These are phyloP conservation scores for Brachionus rotundiformis DNA, from an alignment of 1,140 invertebrate species.

Conservation along the genomic window DNA sequence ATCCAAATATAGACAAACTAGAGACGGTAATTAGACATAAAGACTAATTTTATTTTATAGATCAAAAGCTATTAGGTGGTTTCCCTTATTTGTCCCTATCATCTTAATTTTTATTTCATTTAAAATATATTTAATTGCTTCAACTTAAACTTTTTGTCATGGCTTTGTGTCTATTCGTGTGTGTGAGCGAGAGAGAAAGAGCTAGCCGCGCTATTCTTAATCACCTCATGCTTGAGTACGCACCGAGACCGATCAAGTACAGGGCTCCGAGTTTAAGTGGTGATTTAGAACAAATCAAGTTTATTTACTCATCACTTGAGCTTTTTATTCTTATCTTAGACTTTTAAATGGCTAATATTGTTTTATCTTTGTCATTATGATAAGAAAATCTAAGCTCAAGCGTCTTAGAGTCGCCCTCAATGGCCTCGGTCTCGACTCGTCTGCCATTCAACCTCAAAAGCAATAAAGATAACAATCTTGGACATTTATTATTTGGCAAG, in stretches of 20 bases:
- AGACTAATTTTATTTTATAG: too few relatives aligned
- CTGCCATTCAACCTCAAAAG: background rate
- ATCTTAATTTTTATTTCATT: background rate
- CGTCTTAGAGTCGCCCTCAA: background rate
- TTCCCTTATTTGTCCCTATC: background rate
- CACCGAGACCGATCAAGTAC: background rate
- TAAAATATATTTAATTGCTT: background rate
- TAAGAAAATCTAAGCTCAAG: background rate
- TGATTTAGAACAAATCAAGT: constrained; percentile 16
- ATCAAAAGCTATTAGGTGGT: constrained; percentile 6
- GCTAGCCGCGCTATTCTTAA: background rate
- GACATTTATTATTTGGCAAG: background rate
- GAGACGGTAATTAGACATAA: too few relatives aligned
- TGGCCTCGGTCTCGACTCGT: background rate
- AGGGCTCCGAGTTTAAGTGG: background rate
- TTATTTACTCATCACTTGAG: constrained; percentile 19
- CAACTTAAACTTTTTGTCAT: background rate
- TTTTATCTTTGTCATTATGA: background rate
- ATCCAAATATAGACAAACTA: constrained; percentile 5
- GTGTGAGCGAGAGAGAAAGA: too few relatives aligned
- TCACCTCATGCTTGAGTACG: background rate
- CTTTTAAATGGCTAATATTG: background rate
- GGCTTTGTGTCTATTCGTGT: background rate
- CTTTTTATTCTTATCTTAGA: background rate
- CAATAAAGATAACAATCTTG: constrained; percentile 1